phyloP scores from a whole-genome alignment of 1,140 invertebrate genomes.

The Danaus plexippus region DNA sequence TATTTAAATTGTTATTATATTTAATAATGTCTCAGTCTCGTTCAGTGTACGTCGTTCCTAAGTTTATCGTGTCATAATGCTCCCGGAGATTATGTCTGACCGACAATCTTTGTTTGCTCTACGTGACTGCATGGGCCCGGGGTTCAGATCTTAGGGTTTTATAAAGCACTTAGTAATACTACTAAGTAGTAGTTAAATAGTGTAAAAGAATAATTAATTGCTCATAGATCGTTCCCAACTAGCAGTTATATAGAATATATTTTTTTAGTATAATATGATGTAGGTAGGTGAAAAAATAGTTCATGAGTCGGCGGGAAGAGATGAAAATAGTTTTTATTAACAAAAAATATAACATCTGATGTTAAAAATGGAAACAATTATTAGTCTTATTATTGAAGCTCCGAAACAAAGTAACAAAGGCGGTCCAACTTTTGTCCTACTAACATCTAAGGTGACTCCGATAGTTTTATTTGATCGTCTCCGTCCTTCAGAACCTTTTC shows the following conservation, averaged over 20 bases:
- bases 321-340: not conserved
- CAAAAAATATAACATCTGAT: conserved; percentile 12
- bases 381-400: conserved; percentile 18
- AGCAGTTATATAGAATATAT: too few relatives aligned
- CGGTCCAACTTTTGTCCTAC: not conserved
- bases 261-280: too few relatives aligned
- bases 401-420: conserved; percentile 18
- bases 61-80: conserved; percentile 50
- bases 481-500: conserved; percentile 16
- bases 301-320: too few relatives aligned
- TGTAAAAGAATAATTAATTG: conserved; percentile 1
- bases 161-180: not conserved
- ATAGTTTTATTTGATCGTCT: conserved; percentile 10
- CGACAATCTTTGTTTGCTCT: conserved; percentile 45
- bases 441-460: conserved; percentile 9
- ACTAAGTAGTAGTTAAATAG: conserved; percentile 3
- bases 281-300: too few relatives aligned
- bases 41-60: conserved; percentile 27
- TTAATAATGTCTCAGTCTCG: not conserved
- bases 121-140: too few relatives aligned
- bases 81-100: conserved; percentile 56
- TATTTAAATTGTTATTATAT: not conserved
- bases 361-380: conserved; percentile 20
- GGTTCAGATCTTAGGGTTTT: not conserved
- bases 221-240: not conserved